Evolutionary conservation across 2,888 invertebrate genomes (phyloP).

Genomic region (Agrochola macilenta): DNA sequence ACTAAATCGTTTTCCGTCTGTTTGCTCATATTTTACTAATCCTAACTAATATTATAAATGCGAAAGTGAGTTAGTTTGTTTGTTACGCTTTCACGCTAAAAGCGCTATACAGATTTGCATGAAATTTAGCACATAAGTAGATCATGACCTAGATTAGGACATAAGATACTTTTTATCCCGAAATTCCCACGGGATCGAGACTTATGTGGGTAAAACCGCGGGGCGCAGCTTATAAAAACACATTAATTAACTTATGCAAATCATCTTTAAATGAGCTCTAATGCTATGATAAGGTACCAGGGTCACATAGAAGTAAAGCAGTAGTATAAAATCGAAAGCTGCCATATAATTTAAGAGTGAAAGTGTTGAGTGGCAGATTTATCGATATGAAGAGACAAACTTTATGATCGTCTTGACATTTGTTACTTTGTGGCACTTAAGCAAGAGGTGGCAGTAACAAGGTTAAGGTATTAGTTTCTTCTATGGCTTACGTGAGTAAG

Average conservation of each 20-base stretch:
- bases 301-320: slow-evolving; percentile 29
- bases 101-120: too few relatives aligned
- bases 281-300: slow-evolving; percentile 23
- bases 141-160: too few relatives aligned
- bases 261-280: background rate
- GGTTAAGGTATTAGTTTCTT: background rate
- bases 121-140: too few relatives aligned
- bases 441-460: background rate
- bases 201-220: too few relatives aligned
- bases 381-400: slow-evolving; percentile 46
- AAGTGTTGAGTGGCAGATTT: slow-evolving; percentile 68
- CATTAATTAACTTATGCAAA: slow-evolving; percentile 18
- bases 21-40: background rate
- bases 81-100: too few relatives aligned
- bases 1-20: background rate
- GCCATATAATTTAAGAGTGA: slow-evolving; percentile 71
- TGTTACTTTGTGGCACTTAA: background rate
- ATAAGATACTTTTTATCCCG: too few relatives aligned
- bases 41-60: too few relatives aligned
- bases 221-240: background rate
- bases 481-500: background rate
- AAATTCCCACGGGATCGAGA: too few relatives aligned
- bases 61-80: too few relatives aligned
- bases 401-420: slow-evolving; percentile 40
- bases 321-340: slow-evolving; percentile 72